phyloP scores from a whole-genome alignment of 2,888 invertebrate species.

The Hypolimnas misippus region DNA sequence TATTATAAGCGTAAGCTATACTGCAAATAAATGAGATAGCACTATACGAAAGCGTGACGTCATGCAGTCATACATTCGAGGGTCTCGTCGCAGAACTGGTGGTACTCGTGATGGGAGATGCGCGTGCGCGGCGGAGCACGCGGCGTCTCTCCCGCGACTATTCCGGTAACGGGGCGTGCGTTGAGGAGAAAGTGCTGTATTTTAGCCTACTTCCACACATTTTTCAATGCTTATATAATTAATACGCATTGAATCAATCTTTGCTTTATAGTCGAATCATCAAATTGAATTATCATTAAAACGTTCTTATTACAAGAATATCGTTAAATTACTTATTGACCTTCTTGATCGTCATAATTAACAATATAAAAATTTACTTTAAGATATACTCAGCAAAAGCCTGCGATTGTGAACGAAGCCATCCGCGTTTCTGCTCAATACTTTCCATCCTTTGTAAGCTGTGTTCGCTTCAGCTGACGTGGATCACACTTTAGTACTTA shows the following conservation, averaged over 20 bases:
- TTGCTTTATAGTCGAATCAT: background rate
- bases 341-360: background rate
- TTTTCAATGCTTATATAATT: background rate
- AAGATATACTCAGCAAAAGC: conserved; percentile 25
- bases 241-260: background rate
- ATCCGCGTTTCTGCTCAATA: conserved; percentile 23
- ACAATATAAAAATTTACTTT: conserved; percentile 12
- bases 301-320: background rate
- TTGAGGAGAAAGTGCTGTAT: conserved; percentile 51
- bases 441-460: conserved; percentile 19
- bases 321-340: background rate
- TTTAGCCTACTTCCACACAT: conserved; percentile 30
- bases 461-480: conserved; percentile 17
- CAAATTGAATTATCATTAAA: background rate
- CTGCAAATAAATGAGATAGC: conserved; percentile 27
- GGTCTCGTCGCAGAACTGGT: conserved; percentile 90
- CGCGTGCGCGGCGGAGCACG: conserved; percentile 79
- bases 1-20: conserved; percentile 9
- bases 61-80: conserved; percentile 87
- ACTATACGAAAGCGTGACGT: conserved; percentile 56
- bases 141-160: conserved; percentile 58
- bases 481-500: conserved; percentile 10
- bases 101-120: conserved; percentile 90
- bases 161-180: conserved; percentile 36
- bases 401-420: conserved; percentile 29